Evolutionary conservation across 2,797 vertebrate species (phyloP), one percentile per base, ranked within the genome.

Genomic region (Carapus acus): DNA sequence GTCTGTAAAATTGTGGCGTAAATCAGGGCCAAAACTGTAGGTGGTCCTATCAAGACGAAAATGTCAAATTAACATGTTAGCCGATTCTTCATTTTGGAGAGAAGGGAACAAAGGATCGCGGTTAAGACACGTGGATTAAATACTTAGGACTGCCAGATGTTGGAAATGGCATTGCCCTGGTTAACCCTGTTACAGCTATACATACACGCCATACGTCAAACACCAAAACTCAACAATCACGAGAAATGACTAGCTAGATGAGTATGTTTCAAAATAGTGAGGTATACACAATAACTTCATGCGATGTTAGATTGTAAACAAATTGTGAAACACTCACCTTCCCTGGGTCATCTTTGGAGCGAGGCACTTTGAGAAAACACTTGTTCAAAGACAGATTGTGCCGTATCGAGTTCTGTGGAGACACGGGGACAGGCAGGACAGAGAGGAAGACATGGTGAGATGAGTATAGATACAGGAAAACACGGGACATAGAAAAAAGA

Each of bases 351-450:
- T 94, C 92, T 90, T 94, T 94, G 80, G 92, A 94, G 86, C 92
- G 91, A 93, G 92, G 92, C 90, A 94, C 92, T 94, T 94, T 94
- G 86, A 94, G 90, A 86, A 94, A 94, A 92, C 92, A 94, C 85
- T 94, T 94, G 85, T 94, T 94, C 87, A 94, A 81, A 48, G 92
- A 94, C 78, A 94, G 87, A 87, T 94, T 94, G 89, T 94, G 92
- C 84, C 92, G 87, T 89, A 94, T 94, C 56, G 92, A 94, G 87
- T 94, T 94, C 92, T 94, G 88, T 62, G 69, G 58, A 81, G 38
- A 80, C 45, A 83, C 51, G 74, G 38, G 74, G 40, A 71, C 33
- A 73, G 29, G 60, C 27, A 60, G 58, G 68, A 81, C 34, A 80
- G 47, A 83, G 51, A 75, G 40, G 74, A 37, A 73, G 33, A 73